A percentile compares a stretch with the other conserved stretches of the same genome.
phyloP scores from a whole-genome alignment of 2,113 vertebrate species.

The Sceloporus tristichus region DNA sequence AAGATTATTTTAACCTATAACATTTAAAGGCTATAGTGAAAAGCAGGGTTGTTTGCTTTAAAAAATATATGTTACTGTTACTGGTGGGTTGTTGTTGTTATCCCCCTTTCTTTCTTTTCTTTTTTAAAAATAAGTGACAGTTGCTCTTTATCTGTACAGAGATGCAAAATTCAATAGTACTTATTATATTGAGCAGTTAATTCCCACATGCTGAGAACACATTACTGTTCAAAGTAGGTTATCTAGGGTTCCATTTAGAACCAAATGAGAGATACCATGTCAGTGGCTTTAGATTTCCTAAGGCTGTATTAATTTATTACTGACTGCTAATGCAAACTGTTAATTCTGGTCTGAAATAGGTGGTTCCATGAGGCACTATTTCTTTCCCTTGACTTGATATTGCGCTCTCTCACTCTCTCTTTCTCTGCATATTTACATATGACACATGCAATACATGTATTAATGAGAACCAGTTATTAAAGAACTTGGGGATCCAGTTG shows the following conservation, averaged over 20 bases:
- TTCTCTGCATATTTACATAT: fast-evolving
- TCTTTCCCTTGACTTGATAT: background rate
- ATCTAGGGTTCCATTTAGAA: slow-evolving; percentile 79
- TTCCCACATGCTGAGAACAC: slow-evolving; percentile 85
- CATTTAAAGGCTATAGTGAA: slow-evolving; percentile 77
- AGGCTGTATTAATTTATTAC: slow-evolving; percentile 81
- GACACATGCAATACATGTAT: background rate
- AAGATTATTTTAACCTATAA: slow-evolving; percentile 82
- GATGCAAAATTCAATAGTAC: slow-evolving; percentile 79
- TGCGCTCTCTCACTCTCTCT: slow-evolving; percentile 16
- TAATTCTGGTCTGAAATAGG: slow-evolving; percentile 71
- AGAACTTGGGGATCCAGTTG: background rate
- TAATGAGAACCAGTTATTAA: background rate
- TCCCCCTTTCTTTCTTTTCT: background rate
- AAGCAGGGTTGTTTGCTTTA: slow-evolving; percentile 66
- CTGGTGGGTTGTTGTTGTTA: slow-evolving; percentile 51
- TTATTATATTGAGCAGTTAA: slow-evolving; percentile 82
- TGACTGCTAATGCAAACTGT: slow-evolving; percentile 75
- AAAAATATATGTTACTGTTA: slow-evolving; percentile 68
- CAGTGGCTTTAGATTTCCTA: slow-evolving; percentile 75
- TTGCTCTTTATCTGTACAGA: slow-evolving; percentile 75
- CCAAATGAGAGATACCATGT: slow-evolving; percentile 67
- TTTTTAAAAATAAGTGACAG: slow-evolving; percentile 49
- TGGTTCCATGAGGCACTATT: slow-evolving; percentile 44
- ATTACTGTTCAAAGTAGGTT: slow-evolving; percentile 82